phyloP scores from a whole-genome alignment of 1,140 invertebrate genomes.

The Achroia grisella region DNA sequence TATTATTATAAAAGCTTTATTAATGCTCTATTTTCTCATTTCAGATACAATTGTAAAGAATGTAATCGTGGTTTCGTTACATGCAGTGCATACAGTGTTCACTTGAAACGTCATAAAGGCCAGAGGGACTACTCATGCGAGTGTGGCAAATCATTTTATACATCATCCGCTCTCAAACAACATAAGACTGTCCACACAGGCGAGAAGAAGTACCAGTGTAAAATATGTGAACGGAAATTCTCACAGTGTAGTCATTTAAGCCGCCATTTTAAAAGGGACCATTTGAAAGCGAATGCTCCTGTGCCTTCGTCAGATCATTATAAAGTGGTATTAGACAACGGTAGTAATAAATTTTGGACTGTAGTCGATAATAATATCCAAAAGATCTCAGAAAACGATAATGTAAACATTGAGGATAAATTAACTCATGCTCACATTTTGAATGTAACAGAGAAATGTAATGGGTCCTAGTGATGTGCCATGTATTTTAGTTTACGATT shows the following conservation, averaged over 20 bases:
- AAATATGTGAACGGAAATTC: slow-evolving; percentile 60
- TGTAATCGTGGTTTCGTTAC: slow-evolving; percentile 62
- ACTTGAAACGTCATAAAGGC: slow-evolving; percentile 56
- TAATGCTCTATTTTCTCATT: slow-evolving; percentile 8
- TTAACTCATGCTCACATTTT: no score
- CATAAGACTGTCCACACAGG: slow-evolving; percentile 57
- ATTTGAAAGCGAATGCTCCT: slow-evolving; percentile 46
- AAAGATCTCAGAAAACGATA: background rate
- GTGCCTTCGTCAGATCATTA: slow-evolving; percentile 43
- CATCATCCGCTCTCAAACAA: slow-evolving; percentile 56
- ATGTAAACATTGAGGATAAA: no score
- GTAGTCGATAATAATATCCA: slow-evolving; percentile 5
- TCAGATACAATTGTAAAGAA: slow-evolving; percentile 54
- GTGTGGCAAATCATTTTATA: slow-evolving; percentile 64
- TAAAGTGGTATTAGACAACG: slow-evolving; percentile 36
- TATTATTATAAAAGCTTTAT: no score
- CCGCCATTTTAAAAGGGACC: slow-evolving; percentile 55
- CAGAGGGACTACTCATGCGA: slow-evolving; percentile 58
- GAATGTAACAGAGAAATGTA: slow-evolving; percentile 24
- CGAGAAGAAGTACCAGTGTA: slow-evolving; percentile 60
- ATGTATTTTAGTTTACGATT: no score
- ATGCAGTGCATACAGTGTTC: slow-evolving; percentile 55
- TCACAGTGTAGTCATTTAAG: slow-evolving; percentile 58
- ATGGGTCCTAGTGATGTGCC: slow-evolving; percentile 18
- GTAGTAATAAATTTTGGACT: slow-evolving; percentile 18